phyloP scores from a whole-genome alignment of 2,888 invertebrate species.

The Chloromyia formosa region DNA sequence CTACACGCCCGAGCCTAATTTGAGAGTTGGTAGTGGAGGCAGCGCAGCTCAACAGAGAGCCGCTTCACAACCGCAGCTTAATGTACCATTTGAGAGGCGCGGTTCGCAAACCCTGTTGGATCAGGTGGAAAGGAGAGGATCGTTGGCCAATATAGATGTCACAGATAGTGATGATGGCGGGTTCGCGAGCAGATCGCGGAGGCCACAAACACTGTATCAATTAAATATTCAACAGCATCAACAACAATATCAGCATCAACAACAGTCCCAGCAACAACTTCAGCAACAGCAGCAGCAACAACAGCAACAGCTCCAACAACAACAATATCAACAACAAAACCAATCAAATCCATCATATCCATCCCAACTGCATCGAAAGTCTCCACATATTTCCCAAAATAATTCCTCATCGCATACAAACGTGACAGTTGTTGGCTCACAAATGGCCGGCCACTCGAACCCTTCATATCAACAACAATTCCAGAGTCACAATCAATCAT shows the following conservation, averaged over 20 bases:
- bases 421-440: conserved; percentile 14
- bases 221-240: conserved; percentile 45
- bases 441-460: conserved; percentile 5
- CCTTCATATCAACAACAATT: conserved; percentile 29
- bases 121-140: conserved; percentile 65
- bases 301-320: conserved; percentile 39
- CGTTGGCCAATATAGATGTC: conserved; percentile 69
- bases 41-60: conserved; percentile 60
- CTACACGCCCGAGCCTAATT: conserved; percentile 39
- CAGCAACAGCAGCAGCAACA: conserved; percentile 47
- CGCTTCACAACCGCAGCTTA: conserved; percentile 74
- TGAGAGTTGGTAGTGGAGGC: conserved; percentile 46
- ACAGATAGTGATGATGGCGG: conserved; percentile 72
- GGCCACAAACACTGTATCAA: conserved; percentile 51
- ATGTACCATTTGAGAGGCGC: conserved; percentile 51
- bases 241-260: conserved; percentile 27
- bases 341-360: conserved; percentile 28
- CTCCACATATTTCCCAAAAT: conserved; percentile 49
- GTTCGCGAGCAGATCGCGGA: conserved; percentile 58
- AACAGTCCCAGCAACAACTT: conserved; percentile 13
- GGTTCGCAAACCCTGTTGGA: conserved; percentile 49
- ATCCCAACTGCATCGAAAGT: conserved; percentile 45
- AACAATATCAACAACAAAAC: conserved; percentile 27
- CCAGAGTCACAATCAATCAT: conserved; percentile 12
- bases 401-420: conserved; percentile 26